These are phyloP conservation scores for Delphinus delphis DNA, from an alignment of 2,113 vertebrate genomes.

Conservation along the genomic window DNA sequence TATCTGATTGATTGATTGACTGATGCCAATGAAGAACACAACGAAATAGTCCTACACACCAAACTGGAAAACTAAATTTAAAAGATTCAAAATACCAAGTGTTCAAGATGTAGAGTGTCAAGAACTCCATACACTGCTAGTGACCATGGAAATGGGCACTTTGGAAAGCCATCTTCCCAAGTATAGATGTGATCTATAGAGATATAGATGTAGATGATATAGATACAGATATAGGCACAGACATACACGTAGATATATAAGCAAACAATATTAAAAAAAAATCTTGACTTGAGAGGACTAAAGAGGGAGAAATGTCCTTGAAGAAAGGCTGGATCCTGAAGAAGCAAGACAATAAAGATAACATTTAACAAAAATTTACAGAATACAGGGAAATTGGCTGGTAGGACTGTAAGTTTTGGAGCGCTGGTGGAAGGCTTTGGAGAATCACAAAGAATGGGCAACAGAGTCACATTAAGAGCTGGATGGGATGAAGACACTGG, in stretches of 20 bases:
- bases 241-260: not conserved
- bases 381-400: not conserved
- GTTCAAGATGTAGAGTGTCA: not conserved
- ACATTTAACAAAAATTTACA: not conserved
- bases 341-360: not conserved
- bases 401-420: not conserved
- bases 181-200: not conserved
- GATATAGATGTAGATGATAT: too few relatives aligned
- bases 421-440: not conserved
- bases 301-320: not conserved
- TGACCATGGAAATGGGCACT: not conserved
- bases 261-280: not conserved
- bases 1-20: not conserved
- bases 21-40: not conserved
- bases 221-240: not conserved
- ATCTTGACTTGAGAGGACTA: not conserved
- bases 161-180: not conserved
- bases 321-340: not conserved
- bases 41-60: not conserved
- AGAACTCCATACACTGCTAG: not conserved
- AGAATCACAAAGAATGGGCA: not conserved
- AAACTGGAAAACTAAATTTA: not conserved
- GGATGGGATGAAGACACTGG: not conserved
- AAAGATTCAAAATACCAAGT: constrained; percentile 5
- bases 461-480: not conserved